phyloP scores from a whole-genome alignment of 1,140 invertebrate genomes.

The Gonatopus flavifemur region DNA sequence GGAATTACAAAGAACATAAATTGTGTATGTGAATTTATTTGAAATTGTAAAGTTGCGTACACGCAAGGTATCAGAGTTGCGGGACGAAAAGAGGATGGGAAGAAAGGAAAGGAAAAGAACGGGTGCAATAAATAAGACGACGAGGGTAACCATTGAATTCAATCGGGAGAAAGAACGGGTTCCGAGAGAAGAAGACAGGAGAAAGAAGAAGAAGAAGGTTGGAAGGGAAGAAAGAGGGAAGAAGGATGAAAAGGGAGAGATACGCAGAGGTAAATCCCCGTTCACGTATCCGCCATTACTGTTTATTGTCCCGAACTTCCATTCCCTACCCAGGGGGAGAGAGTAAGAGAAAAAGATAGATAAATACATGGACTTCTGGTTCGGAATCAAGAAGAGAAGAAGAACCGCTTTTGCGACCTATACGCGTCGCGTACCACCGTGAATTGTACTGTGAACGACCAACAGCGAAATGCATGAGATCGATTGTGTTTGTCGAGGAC shows the following conservation, averaged over 20 bases:
- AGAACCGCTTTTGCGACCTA: slow-evolving; percentile 17
- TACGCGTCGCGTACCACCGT: slow-evolving; percentile 11
- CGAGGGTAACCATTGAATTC: slow-evolving; percentile 54
- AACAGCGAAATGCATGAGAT: slow-evolving; percentile 14
- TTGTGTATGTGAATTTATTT: no score
- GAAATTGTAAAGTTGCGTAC: slow-evolving; percentile 21
- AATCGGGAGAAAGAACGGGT: slow-evolving; percentile 49
- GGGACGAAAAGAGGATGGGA: neutral
- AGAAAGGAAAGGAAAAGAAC: slow-evolving; percentile 27
- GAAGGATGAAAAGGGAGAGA: neutral
- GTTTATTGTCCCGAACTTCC: slow-evolving; percentile 50
- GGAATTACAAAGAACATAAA: no score
- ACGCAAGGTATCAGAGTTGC: slow-evolving; percentile 37
- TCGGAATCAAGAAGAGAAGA: slow-evolving; percentile 15
- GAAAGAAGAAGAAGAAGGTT: neutral
- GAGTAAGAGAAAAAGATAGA: no score
- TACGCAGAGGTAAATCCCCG: slow-evolving; percentile 35
- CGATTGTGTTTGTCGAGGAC: slow-evolving; percentile 9
- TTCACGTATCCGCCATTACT: slow-evolving; percentile 43
- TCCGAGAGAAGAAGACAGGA: slow-evolving; percentile 17
- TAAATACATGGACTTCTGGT: slow-evolving; percentile 14
- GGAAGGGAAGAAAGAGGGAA: neutral
- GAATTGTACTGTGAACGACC: no score
- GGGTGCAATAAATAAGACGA: slow-evolving; percentile 54
- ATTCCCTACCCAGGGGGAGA: slow-evolving; percentile 36